phyloP scores from a whole-genome alignment of 1,140 invertebrate genomes.

The Pemphigus obesinymphae region DNA sequence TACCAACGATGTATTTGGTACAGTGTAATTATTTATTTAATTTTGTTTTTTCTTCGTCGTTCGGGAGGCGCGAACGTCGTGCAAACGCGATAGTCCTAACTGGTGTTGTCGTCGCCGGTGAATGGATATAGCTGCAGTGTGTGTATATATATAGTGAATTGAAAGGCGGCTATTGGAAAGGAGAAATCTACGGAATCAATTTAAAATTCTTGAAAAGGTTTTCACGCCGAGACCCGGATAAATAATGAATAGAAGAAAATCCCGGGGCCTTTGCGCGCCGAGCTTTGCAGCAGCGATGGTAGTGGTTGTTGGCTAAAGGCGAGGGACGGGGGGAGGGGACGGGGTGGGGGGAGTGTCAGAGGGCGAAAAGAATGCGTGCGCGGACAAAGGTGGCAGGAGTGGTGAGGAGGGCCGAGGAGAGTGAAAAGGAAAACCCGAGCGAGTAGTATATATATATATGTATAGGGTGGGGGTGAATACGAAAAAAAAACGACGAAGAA shows the following conservation, averaged over 20 bases:
- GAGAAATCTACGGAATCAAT: constrained; percentile 34
- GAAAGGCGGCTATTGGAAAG: background rate
- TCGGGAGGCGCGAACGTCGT: too few relatives aligned
- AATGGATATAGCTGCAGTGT: background rate
- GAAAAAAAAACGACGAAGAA: background rate
- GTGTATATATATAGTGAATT: too few relatives aligned
- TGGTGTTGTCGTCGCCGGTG: background rate
- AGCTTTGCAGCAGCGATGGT: background rate
- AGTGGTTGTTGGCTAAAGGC: too few relatives aligned
- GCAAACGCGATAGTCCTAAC: background rate
- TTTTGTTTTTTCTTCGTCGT: too few relatives aligned
- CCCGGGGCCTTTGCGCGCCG: constrained; percentile 11
- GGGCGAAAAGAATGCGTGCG: background rate
- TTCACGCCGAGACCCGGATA: constrained; percentile 29
- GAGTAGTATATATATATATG: too few relatives aligned
- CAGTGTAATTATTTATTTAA: too few relatives aligned
- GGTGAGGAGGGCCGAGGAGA: background rate
- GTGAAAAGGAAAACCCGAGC: background rate
- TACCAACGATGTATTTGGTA: too few relatives aligned
- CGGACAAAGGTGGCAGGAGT: background rate
- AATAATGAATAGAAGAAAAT: constrained; percentile 42
- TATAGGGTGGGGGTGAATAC: too few relatives aligned
- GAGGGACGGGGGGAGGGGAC: background rate
- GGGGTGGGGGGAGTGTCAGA: background rate
- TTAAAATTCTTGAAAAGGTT: constrained; percentile 35